Conservation (phyloP, 1,140 invertebrate genomes). For the Drosophila tsacasi region DNA sequence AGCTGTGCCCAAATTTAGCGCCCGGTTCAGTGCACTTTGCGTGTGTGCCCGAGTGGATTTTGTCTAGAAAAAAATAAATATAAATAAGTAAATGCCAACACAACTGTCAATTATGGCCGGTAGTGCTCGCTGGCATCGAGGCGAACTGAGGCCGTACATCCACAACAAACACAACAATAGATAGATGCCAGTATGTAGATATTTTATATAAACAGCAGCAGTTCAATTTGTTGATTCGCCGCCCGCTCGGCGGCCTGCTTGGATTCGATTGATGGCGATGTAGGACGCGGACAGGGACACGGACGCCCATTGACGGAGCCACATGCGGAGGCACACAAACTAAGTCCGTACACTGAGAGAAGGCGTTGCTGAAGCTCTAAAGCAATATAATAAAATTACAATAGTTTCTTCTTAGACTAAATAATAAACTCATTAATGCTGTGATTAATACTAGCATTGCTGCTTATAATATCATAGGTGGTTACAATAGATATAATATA, state of each 20-base stretch:
- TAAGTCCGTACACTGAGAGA: slow-evolving; percentile 14
- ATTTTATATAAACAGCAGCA: slow-evolving; percentile 70
- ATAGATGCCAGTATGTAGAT: slow-evolving; percentile 56
- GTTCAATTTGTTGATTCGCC: slow-evolving; percentile 75
- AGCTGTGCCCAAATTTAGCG: slow-evolving; percentile 79
- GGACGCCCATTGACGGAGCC: slow-evolving; percentile 41
- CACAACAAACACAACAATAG: slow-evolving; percentile 53
- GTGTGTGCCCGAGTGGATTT: slow-evolving; percentile 30
- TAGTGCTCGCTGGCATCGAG: slow-evolving; percentile 53
- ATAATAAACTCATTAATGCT: no score
- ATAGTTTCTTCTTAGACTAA: no score
- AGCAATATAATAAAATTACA: no score
- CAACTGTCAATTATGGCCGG: slow-evolving; percentile 79
- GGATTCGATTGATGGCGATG: slow-evolving; percentile 73
- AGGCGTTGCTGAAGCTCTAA: neutral
- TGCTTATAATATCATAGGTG: no score
- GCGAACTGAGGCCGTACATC: slow-evolving; percentile 41
- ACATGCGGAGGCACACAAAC: slow-evolving; percentile 7
- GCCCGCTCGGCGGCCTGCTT: slow-evolving; percentile 44
- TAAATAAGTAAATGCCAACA: slow-evolving; percentile 77
- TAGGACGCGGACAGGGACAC: slow-evolving; percentile 51
- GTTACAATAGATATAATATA: no score
- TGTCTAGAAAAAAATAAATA: slow-evolving; percentile 48
- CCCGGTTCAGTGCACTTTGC: slow-evolving; percentile 70
- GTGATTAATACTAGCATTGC: no score